Evolutionary conservation across 2,888 invertebrate genomes (phyloP), one percentile per base, ranked within the genome.

Genomic region (Drosophila histrio): DNA sequence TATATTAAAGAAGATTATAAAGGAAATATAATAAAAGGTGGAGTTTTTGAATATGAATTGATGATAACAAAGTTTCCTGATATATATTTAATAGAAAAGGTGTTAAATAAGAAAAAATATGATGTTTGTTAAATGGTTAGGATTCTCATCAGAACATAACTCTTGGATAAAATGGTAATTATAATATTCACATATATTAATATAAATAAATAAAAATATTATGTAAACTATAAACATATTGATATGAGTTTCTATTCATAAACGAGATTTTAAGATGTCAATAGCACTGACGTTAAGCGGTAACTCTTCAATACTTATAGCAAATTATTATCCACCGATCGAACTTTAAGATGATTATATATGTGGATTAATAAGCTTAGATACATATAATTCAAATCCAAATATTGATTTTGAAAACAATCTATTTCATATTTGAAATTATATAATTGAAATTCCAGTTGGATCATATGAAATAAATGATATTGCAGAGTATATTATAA

Each of bases 81-180:
- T 22, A 53, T 41, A 22, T 53, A 41, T 41, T 13, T 41, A 30
- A 22, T 52, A 7, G 38, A 39, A 39, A 52, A 39, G 17, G 11
- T 11, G 26, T 52, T 19, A 39, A 19, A 39, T 17, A 22, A 13
- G 21, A 9, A 32, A 32, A 7, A 6, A n/a, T 2, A 41, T 15
- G 11, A 41, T 41, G 15, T 41, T 53, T 13, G 41, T 53, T 8
- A 39, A 39, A 53, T 53, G 53, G 53, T 11, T 53, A 13, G 53
- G 39, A 19, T 53, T 53, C 11, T 39, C 53, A 36, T 44, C 44
- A 28, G 17, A 17, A 7, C 44, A 44, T n/a, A 44, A 44, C 15
- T 44, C 44, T 19, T 49, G 47, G 47, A 34, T 49, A n/a, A n/a
- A n/a, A n/a, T n/a, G n/a, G n/a, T n/a, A n/a, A n/a, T n/a, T n/a